These are phyloP conservation scores for Troglohyphantes excavatus DNA, from an alignment of 2,888 invertebrate species.

Conservation along the genomic window DNA sequence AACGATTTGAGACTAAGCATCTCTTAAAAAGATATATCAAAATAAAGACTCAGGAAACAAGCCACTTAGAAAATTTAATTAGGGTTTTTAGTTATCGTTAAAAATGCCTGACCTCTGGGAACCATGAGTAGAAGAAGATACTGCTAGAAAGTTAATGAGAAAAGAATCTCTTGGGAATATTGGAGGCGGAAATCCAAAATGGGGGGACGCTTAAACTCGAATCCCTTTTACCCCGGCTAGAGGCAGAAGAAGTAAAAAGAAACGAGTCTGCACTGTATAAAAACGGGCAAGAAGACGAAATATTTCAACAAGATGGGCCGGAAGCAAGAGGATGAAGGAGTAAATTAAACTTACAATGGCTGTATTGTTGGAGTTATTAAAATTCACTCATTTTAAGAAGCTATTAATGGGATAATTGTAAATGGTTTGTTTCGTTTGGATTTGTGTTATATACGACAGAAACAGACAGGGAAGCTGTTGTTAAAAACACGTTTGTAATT, in stretches of 20 bases:
- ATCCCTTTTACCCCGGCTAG: conserved; percentile 13
- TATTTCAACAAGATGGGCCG: conserved; percentile 26
- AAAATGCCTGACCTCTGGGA: conserved; percentile 44
- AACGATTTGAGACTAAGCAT: not conserved
- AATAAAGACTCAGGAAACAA: conserved; percentile 34
- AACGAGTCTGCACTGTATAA: conserved; percentile 28
- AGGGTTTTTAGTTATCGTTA: conserved; percentile 55
- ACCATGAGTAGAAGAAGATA: conserved; percentile 31
- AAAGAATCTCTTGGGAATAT: conserved; percentile 2
- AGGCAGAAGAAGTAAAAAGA: not conserved
- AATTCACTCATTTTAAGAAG: conserved; percentile 59
- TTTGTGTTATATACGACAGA: too few species aligned
- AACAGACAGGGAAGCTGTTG: too few species aligned
- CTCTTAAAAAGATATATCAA: conserved; percentile 15
- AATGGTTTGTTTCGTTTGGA: too few species aligned
- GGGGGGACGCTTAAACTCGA: conserved; percentile 3
- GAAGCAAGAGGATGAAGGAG: not conserved
- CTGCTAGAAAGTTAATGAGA: conserved; percentile 51
- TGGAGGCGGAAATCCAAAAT: conserved; percentile 29
- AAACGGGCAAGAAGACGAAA: conserved; percentile 31
- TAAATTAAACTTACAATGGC: conserved; percentile 54
- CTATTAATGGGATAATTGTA: conserved; percentile 18
- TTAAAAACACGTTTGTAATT: too few species aligned
- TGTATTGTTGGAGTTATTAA: conserved; percentile 46
- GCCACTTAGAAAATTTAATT: conserved; percentile 44